Percentiles rank a stretch among this genome's conserved stretches.
Evolutionary conservation across 2,888 invertebrate genomes (phyloP).

Genomic region (Hemistola chrysoprasaria): DNA sequence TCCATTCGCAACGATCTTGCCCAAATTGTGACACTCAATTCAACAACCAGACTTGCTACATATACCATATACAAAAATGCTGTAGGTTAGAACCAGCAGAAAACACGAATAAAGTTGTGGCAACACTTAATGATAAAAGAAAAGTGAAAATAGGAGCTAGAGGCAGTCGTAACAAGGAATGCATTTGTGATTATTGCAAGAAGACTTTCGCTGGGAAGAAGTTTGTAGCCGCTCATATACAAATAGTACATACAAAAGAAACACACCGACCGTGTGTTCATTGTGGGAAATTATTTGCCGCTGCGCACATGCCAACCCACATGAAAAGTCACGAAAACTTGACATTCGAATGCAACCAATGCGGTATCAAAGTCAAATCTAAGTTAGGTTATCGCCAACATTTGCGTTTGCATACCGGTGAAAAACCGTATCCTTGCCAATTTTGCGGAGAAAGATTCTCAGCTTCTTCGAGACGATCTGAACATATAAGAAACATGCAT

Average conservation of each 20-base stretch:
- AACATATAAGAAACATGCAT: slow-evolving; percentile 58
- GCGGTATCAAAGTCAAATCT: slow-evolving; percentile 52
- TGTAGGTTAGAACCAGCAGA: slow-evolving; percentile 49
- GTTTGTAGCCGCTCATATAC: slow-evolving; percentile 64
- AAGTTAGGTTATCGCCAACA: slow-evolving; percentile 64
- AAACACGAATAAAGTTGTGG: slow-evolving; percentile 45
- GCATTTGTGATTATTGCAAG: slow-evolving; percentile 65
- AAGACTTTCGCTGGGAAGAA: slow-evolving; percentile 65
- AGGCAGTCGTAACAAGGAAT: slow-evolving; percentile 53
- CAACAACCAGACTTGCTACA: slow-evolving; percentile 60
- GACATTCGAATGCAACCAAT: slow-evolving; percentile 51
- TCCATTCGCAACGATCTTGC: slow-evolving; percentile 55
- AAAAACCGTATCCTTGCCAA: slow-evolving; percentile 59
- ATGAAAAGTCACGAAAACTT: slow-evolving; percentile 50
- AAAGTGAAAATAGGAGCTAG: slow-evolving; percentile 54
- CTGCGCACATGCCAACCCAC: slow-evolving; percentile 66
- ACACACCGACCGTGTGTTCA: slow-evolving; percentile 62
- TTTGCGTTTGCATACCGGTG: slow-evolving; percentile 64
- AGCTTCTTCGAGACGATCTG: slow-evolving; percentile 63
- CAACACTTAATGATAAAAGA: slow-evolving; percentile 48
- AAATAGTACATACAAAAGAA: slow-evolving; percentile 64
- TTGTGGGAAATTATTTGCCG: slow-evolving; percentile 62
- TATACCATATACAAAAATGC: slow-evolving; percentile 58
- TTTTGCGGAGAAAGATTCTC: slow-evolving; percentile 61
- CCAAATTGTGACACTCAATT: slow-evolving; percentile 60